Evolutionary conservation across 2,888 invertebrate species (phyloP), one percentile per base, ranked within the genome.

Genomic region (Eupithecia abbreviata): DNA sequence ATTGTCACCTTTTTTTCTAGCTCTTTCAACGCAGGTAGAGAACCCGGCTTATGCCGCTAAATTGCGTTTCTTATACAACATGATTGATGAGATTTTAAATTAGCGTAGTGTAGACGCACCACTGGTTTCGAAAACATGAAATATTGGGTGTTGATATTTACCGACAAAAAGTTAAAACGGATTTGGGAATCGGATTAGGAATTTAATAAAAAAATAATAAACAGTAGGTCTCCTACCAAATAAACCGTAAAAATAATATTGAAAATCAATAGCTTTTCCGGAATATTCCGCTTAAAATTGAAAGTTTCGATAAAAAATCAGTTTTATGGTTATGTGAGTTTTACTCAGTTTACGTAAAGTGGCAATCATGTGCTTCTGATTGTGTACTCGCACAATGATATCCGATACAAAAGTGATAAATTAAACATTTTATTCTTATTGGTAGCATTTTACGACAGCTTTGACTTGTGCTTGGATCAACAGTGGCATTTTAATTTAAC

Each of bases 71-170:
- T 89, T 88, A 88, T 84, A 83, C 69, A 82, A 85, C 85, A 92
- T 94, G 93, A 94, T 94, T 93, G 90, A 94, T 93, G 92, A 88
- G 85, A 80, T 85, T 89, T 87, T 87, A 90, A 91, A 92, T 92
- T 90, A 91, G 90, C 91, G 85, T 65, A 74, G 76, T 76, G 78
- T 74, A 72, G 74, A 76, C 76, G 78, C 76, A 70, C 72, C 76
- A 74, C 76, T 76, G 74, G 55, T 76, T 76, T 76, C 18, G 76
- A 74, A 77, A 76, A 76, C 74, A 77, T 79, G 86, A 88, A 68
- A 73, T 79, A 80, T 87, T 86, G 88, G 87, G 88, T 86, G 85
- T 86, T 87, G 87, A 86, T 88, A 73, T 77, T 75, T 73, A 75
- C 58, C 15, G 71, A 73, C 77, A 77, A 72, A 73, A 74, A 41